Evolutionary conservation across 2,888 invertebrate species (phyloP), one percentile per base, ranked within the genome.

Genomic region (Lithosia quadra): DNA sequence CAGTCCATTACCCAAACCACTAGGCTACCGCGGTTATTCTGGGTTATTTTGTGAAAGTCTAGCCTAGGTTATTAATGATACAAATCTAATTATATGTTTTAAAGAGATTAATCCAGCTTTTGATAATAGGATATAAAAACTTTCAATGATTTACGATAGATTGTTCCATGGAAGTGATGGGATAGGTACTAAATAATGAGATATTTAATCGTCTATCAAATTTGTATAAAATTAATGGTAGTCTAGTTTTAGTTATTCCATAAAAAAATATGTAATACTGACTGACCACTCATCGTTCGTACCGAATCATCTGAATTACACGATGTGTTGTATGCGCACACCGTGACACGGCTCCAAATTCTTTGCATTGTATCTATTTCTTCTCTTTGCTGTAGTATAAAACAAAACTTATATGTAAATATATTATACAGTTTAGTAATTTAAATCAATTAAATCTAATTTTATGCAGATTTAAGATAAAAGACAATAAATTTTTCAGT

Each of bases 311-410:
- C 93, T 43, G 80, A 78, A 61, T 76, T 86, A 75, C 94, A 94
- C 53, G 79, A 76, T 33, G 82, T 71, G 73, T 94, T 93, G 71
- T 91, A 94, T 10, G 90, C 88, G 79, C 94, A 95, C 3, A 95
- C 86, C n/a, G 90, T 86, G n/a, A 91, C 93, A 55, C 91, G 84
- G 69, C 93, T 93, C 94, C 94, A 94, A 66, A 94, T 92, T 72
- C 90, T 88, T 78, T 95, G 94, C 94, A 95, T 95, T 57, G 90
- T 88, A 63, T 94, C 93, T 71, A 94, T 93, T 88, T 94, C 93
- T 84, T 94, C 92, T 68, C 93, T 88, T 91, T 93, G 93, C 94
- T 94, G 77, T 43, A 86, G 87, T 63, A 71, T 68, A 63, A 63
- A 64, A 18, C 11, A 64, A 34, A 24, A 10, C 57, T 55, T 33